Conservation (phyloP, 2,113 vertebrate species). For the Chelonoidis abingdonii region DNA sequence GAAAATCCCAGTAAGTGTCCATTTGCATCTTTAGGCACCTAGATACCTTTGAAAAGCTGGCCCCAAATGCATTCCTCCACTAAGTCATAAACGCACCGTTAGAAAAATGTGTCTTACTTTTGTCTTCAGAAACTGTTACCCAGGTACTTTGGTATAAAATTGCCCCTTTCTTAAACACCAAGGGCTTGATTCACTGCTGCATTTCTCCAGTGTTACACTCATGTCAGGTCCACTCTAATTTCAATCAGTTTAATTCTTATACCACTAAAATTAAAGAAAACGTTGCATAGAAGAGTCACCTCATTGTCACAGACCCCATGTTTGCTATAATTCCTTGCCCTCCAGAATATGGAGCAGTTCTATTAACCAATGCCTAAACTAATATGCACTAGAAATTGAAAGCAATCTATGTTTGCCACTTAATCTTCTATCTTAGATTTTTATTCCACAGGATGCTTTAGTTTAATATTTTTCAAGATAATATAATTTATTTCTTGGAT, state of each 20-base stretch:
- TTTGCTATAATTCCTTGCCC: slow-evolving; percentile 39
- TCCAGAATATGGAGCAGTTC: slow-evolving; percentile 41
- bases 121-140: background rate
- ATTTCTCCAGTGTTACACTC: background rate
- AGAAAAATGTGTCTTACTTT: background rate
- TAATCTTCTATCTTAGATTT: slow-evolving; percentile 60
- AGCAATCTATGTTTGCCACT: slow-evolving; percentile 39
- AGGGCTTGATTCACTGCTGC: background rate
- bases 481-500: slow-evolving; percentile 42
- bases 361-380: slow-evolving; percentile 59
- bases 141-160: background rate
- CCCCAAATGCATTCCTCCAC: background rate
- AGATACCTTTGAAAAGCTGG: background rate
- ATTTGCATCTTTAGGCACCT: background rate
- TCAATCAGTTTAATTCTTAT: background rate
- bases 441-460: slow-evolving; percentile 10
- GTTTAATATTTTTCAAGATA: slow-evolving; percentile 37
- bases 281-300: background rate
- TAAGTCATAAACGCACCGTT: background rate
- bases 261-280: background rate
- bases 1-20: background rate
- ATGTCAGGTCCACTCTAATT: background rate
- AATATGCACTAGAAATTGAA: slow-evolving; percentile 52
- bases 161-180: background rate
- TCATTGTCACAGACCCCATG: slow-evolving; percentile 9